Conservation (phyloP, 1,140 invertebrate genomes). For the Ganaspis sp. region DNA sequence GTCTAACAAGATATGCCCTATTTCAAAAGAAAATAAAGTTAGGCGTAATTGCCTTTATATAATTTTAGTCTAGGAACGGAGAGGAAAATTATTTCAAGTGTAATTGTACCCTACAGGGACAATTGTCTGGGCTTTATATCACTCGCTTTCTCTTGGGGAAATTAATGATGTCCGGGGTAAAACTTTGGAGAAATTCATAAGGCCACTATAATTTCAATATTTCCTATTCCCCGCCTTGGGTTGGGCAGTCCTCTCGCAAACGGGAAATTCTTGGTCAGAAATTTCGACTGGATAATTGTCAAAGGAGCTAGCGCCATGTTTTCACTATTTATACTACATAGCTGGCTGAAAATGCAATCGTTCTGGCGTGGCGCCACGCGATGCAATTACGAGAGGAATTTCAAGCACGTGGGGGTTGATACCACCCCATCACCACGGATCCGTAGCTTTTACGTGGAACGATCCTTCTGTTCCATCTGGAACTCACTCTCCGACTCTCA, state of each 20-base stretch:
- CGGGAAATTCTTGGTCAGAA: slow-evolving; percentile 27
- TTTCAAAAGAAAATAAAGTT: slow-evolving; percentile 16
- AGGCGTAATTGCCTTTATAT: not conserved
- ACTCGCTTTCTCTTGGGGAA: not conserved
- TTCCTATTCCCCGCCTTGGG: not conserved
- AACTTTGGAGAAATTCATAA: slow-evolving; percentile 4
- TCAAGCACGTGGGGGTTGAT: slow-evolving; percentile 68
- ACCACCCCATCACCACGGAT: slow-evolving; percentile 54
- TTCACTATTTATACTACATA: slow-evolving; percentile 64
- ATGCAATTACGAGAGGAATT: slow-evolving; percentile 73
- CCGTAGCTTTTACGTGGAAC: slow-evolving; percentile 43
- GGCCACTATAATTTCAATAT: slow-evolving; percentile 9
- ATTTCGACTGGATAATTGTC: slow-evolving; percentile 41
- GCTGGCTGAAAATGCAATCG: slow-evolving; percentile 69
- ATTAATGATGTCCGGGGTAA: not conserved
- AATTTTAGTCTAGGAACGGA: too few relatives aligned
- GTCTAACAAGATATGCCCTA: not conserved
- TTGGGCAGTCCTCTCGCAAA: not conserved
- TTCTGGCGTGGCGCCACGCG: slow-evolving; percentile 62
- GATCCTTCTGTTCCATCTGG: slow-evolving; percentile 38
- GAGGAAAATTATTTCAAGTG: too few relatives aligned
- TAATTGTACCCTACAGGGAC: too few relatives aligned
- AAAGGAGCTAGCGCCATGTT: slow-evolving; percentile 38
- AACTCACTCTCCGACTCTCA: slow-evolving; percentile 29
- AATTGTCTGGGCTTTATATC: not conserved